Conservation (phyloP, 2,797 vertebrate genomes). For the Pseudocheirus occidentalis region DNA sequence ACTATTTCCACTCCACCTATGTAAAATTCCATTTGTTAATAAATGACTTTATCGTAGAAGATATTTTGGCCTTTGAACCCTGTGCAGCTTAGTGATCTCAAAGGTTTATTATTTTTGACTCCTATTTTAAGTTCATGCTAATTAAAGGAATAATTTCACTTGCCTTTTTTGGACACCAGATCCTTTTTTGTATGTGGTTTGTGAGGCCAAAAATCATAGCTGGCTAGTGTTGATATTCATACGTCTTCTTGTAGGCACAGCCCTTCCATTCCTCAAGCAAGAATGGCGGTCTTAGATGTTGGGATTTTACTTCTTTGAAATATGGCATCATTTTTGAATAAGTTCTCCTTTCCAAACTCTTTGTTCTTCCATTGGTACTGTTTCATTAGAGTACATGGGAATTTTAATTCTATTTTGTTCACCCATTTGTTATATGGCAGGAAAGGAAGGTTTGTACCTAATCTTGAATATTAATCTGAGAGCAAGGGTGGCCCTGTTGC, state of each 20-base stretch:
- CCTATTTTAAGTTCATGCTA: neutral
- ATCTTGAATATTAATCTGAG: neutral
- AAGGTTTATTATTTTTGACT: neutral
- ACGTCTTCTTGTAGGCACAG: neutral
- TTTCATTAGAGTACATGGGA: constrained; percentile 42
- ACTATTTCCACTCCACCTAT: neutral
- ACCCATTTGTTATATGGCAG: neutral
- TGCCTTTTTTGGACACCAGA: neutral
- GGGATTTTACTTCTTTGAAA: neutral
- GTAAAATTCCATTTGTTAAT: neutral
- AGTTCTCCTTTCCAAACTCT: rapidly evolving
- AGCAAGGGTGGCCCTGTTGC: rapidly evolving
- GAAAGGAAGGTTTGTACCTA: neutral
- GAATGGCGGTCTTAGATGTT: neutral
- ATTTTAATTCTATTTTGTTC: neutral
- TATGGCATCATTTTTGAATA: neutral
- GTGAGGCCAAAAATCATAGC: neutral
- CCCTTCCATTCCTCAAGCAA: neutral
- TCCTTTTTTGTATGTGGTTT: constrained; percentile 1
- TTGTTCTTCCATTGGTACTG: neutral
- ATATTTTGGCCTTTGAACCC: neutral
- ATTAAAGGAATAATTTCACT: neutral
- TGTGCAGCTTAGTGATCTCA: neutral
- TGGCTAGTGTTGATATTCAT: neutral
- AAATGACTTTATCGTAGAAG: neutral